Evolutionary conservation across 2,797 vertebrate species (phyloP).

Genomic region (Danionella dracula): DNA sequence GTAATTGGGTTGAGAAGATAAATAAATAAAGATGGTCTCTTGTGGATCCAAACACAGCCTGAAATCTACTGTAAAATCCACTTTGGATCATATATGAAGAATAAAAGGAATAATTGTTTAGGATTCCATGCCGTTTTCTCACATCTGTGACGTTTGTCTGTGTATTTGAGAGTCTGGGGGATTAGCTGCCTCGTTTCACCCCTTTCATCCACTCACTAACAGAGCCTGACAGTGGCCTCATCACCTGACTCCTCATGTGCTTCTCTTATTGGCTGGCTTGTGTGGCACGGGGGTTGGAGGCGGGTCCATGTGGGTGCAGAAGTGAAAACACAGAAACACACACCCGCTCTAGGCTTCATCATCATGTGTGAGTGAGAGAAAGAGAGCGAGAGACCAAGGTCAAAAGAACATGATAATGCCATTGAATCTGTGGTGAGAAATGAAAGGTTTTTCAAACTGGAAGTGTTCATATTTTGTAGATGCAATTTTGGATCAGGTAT

Average conservation of each 20-base stretch:
- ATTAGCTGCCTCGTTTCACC: constrained; percentile 31
- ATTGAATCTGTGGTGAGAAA: background rate
- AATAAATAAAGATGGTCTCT: too few species aligned
- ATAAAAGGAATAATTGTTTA: too few species aligned
- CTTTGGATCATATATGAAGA: too few species aligned
- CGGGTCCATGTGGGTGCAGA: too few species aligned
- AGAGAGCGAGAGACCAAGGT: constrained; percentile 8
- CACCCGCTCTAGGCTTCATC: background rate
- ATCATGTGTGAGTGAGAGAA: background rate
- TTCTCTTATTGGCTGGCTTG: constrained; percentile 28
- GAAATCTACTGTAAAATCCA: too few species aligned
- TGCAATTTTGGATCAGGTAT: too few species aligned
- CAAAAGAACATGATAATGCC: constrained; percentile 12
- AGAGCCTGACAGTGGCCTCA: constrained; percentile 32
- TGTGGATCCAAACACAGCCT: too few species aligned
- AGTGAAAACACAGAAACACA: constrained; percentile 5
- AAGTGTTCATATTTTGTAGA: too few species aligned
- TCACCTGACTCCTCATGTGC: constrained; percentile 34
- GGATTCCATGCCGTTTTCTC: too few species aligned
- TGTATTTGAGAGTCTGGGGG: background rate
- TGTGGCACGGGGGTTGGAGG: background rate
- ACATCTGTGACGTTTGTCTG: background rate
- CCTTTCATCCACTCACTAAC: constrained; percentile 24
- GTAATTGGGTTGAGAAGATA: too few species aligned
- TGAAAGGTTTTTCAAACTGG: too few species aligned